Percentiles rank a stretch among this genome's conserved stretches.
Conservation (phyloP, 2,888 invertebrate genomes). For the Epiblema foenella region DNA sequence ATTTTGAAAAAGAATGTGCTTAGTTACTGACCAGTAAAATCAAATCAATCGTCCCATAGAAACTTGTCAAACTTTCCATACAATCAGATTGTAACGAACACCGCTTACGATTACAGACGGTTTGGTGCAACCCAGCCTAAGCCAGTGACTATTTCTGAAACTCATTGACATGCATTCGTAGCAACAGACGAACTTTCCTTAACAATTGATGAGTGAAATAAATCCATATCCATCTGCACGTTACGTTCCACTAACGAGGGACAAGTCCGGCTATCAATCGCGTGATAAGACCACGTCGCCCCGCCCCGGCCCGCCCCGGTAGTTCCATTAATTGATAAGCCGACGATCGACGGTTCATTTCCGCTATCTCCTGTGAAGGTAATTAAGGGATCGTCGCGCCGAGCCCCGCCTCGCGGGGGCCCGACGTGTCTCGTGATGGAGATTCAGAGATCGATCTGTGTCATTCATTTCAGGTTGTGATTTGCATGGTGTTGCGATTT, state of each 20-base stretch:
- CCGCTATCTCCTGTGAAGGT: slow-evolving; percentile 37
- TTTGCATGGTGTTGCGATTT: background rate
- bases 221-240: slow-evolving; percentile 26
- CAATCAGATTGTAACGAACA: too few species aligned
- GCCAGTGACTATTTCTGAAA: background rate
- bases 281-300: slow-evolving; percentile 17
- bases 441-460: background rate
- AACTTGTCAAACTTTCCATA: too few species aligned
- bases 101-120: too few species aligned
- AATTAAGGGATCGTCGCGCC: slow-evolving; percentile 16
- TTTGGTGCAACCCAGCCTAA: too few species aligned
- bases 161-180: background rate
- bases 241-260: slow-evolving; percentile 28
- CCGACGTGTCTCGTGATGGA: background rate
- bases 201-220: slow-evolving; percentile 25
- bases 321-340: slow-evolving; percentile 42
- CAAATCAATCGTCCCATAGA: too few species aligned
- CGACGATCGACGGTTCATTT: slow-evolving; percentile 38
- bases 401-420: background rate
- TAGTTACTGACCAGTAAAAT: too few species aligned
- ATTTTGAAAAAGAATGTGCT: too few species aligned
- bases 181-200: background rate
- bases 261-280: slow-evolving; percentile 33
- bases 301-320: slow-evolving; percentile 11
- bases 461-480: background rate